These are phyloP conservation scores for Morinoia aosen DNA, from an alignment of 2,888 invertebrate genomes.

Conservation along the genomic window DNA sequence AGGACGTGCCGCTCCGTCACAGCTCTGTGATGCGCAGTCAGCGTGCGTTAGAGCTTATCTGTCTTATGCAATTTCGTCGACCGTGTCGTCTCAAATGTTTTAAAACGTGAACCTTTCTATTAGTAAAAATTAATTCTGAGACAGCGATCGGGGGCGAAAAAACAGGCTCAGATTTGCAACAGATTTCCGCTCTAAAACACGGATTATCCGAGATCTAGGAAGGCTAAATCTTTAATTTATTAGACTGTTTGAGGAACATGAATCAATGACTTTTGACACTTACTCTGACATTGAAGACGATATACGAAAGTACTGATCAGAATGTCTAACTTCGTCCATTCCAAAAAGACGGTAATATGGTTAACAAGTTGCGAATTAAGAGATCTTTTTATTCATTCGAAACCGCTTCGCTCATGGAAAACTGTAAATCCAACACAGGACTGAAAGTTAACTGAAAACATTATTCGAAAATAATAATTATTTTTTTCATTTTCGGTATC, in stretches of 20 bases:
- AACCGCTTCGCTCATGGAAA: too few species aligned
- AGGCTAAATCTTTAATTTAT: background rate
- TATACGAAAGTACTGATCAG: background rate
- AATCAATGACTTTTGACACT: background rate
- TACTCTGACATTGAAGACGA: background rate
- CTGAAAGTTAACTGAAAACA: too few species aligned
- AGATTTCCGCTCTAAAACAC: background rate
- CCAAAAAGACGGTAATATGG: background rate
- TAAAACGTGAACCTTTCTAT: background rate
- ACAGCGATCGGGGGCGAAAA: background rate
- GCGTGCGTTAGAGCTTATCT: background rate
- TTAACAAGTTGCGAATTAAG: background rate
- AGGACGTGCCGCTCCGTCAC: background rate
- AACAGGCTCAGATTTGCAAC: background rate
- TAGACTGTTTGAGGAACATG: background rate
- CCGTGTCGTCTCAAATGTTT: conserved; percentile 9
- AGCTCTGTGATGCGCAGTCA: background rate
- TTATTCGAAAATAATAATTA: too few species aligned
- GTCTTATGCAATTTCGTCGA: background rate
- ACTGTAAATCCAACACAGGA: too few species aligned
- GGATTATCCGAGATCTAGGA: background rate
- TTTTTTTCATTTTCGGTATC: background rate
- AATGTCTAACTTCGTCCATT: background rate
- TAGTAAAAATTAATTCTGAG: background rate
- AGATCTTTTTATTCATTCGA: background rate